These are phyloP conservation scores for Cyphomyrus discorhynchus DNA, from an alignment of 2,113 vertebrate genomes.

Conservation along the genomic window DNA sequence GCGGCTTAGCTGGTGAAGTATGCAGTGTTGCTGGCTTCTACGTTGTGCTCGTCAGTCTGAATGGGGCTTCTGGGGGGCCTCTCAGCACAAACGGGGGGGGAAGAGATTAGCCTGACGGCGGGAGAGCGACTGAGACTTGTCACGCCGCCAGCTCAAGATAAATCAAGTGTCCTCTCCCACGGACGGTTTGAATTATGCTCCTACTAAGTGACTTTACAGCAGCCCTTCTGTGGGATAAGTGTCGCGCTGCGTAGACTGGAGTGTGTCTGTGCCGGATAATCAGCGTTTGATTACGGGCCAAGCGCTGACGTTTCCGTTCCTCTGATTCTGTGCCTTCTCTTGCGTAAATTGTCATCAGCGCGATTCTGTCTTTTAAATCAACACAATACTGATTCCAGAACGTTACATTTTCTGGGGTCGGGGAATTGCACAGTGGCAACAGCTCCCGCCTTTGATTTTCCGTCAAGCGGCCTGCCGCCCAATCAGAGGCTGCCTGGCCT, in stretches of 20 bases:
- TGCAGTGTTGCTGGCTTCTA: neutral
- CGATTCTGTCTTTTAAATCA: neutral
- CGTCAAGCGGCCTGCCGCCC: neutral
- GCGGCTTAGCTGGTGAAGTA: neutral
- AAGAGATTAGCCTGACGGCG: neutral
- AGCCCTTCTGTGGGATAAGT: neutral
- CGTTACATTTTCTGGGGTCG: neutral
- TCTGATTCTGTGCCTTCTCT: neutral
- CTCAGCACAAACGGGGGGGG: neutral
- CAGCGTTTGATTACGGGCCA: neutral
- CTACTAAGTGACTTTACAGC: neutral
- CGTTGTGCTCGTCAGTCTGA: neutral
- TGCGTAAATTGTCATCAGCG: neutral
- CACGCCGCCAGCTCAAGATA: neutral
- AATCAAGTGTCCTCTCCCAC: slow-evolving; percentile 15
- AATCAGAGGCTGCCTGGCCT: neutral
- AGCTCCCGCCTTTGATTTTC: neutral
- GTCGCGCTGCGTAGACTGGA: neutral
- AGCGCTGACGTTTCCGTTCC: slow-evolving; percentile 23
- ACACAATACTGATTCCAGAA: neutral
- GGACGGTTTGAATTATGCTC: neutral
- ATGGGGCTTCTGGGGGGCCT: neutral
- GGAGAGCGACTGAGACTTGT: neutral
- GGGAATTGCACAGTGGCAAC: neutral
- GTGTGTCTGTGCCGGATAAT: neutral